A percentile compares a stretch with the other conserved stretches of the same genome.
phyloP scores from a whole-genome alignment of 1,140 invertebrate species.

The Mylabris phalerata region DNA sequence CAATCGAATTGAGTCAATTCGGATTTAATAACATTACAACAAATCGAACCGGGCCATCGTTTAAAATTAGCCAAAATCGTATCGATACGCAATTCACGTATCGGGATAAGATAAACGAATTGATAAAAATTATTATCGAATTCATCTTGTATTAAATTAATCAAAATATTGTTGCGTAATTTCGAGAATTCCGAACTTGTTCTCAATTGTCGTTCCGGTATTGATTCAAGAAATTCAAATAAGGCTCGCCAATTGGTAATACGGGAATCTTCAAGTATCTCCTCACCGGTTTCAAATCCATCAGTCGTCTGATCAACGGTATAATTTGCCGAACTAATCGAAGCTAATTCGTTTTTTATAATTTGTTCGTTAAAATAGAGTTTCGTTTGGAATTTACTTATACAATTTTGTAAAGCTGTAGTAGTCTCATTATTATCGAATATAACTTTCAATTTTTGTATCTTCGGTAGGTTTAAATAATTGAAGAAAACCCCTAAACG shows the following conservation, averaged over 20 bases:
- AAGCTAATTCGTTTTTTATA: slow-evolving; percentile 2
- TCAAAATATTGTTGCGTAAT: slow-evolving; percentile 31
- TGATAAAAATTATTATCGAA: slow-evolving; percentile 30
- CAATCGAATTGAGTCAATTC: slow-evolving; percentile 29
- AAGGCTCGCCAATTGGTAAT: slow-evolving; percentile 33
- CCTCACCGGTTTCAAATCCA: slow-evolving; percentile 34
- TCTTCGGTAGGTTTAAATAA: slow-evolving; percentile 42
- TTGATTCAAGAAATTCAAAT: slow-evolving; percentile 29
- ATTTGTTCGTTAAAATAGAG: slow-evolving; percentile 22
- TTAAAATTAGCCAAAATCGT: slow-evolving; percentile 39
- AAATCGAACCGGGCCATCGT: slow-evolving; percentile 37
- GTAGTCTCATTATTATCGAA: slow-evolving; percentile 46
- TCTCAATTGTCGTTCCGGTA: slow-evolving; percentile 34
- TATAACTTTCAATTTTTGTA: slow-evolving; percentile 41
- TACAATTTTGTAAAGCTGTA: slow-evolving; percentile 44
- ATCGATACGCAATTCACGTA: slow-evolving; percentile 34
- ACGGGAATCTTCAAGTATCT: slow-evolving; percentile 38
- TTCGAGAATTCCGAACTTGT: slow-evolving; percentile 17
- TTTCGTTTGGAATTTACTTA: slow-evolving; percentile 22
- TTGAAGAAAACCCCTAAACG: slow-evolving; percentile 42
- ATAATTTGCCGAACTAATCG: neutral
- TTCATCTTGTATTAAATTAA: slow-evolving; percentile 28
- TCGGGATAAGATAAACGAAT: slow-evolving; percentile 31
- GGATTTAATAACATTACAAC: slow-evolving; percentile 32
- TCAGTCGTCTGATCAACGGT: slow-evolving; percentile 14